phyloP scores from a whole-genome alignment of 92 coral and sea anemone species.

The Paragorgia papillata region DNA sequence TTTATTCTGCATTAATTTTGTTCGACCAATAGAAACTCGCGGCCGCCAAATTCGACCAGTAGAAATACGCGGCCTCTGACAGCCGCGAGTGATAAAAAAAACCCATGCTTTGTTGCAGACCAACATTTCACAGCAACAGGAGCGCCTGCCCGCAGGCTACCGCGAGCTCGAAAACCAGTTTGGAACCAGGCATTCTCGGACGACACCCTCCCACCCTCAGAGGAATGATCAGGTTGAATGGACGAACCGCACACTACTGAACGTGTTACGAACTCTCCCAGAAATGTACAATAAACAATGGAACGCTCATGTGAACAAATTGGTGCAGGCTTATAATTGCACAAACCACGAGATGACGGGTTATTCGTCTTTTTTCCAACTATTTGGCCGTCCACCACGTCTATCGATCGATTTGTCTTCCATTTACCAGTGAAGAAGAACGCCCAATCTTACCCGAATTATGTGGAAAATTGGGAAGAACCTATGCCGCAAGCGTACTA shows the following conservation, averaged over 20 bases:
- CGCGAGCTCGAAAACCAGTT: not conserved
- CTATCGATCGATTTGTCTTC: constrained; percentile 7
- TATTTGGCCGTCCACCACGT: constrained; percentile 31
- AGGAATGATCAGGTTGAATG: constrained; percentile 16
- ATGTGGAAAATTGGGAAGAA: constrained; percentile 9
- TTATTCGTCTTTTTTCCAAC: constrained; percentile 6
- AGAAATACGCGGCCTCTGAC: no score
- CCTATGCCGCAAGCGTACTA: constrained; percentile 24
- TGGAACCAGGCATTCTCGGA: constrained; percentile 8
- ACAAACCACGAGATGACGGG: constrained; percentile 27
- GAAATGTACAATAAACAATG: constrained; percentile 19
- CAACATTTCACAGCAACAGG: no score
- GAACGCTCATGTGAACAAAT: constrained; percentile 23
- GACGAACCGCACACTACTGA: constrained; percentile 20
- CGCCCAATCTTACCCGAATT: not conserved
- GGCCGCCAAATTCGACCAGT: no score
- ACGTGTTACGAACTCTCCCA: constrained; percentile 27
- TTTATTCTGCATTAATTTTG: no score
- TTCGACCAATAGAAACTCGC: no score
- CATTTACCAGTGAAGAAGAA: not conserved
- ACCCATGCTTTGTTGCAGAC: no score
- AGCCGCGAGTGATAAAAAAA: no score
- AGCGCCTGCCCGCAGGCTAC: no score
- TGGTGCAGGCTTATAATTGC: constrained; percentile 21
- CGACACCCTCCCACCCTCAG: constrained; percentile 26